Base-by-base conservation (phyloP, 2,797 vertebrate genomes). In the Pipistrellus pipistrellus region DNA sequence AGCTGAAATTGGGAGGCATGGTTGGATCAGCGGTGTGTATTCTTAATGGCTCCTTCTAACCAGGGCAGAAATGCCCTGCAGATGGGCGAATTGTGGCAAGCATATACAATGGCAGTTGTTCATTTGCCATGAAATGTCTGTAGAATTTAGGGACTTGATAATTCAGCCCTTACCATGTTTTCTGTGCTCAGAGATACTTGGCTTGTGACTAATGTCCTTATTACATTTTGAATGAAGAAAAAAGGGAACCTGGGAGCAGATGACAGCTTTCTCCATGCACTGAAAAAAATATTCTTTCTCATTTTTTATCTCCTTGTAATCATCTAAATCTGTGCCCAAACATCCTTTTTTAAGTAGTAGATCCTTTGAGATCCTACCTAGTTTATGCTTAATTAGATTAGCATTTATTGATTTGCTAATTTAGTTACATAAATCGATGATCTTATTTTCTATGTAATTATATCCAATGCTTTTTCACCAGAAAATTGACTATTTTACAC, bases 151-250 rank as follows among this genome's bases (percentile, higher is more conserved):
- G 62, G 59, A 71, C 27, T 78, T 89, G 32, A 38, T 38, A 66
- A 75, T 55, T 95, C 46, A 68, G 23, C 18, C 87, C 38, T 66
- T 85, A n/a, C 8, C 51, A 27, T 64, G 23, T 77, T 95, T 94
- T 84, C 59, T 90, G 6, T 69, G 38, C 72, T 86, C n/a, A 84
- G 55, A 72, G 15, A 89, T 75, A 8, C 30, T 41, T 71, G 59
- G 21, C 35, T 91, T 92, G 38, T 86, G 73, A 95, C 23, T 84
- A 38, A 88, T 86, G 15, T 84, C 53, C 38, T 87, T 89, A 84
- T 62, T 90, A 88, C 10, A 82, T 6, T 35, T 69, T 53, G 3
- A 71, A 81, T 86, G 48, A 92, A 80, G 57, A n/a, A 32, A 48
- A 73, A 80, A 27, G 35, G 27, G 23, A 78, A 81, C 41, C 1